phyloP scores from a whole-genome alignment of 2,113 vertebrate genomes.

The Mesembrinibis cayennensis region DNA sequence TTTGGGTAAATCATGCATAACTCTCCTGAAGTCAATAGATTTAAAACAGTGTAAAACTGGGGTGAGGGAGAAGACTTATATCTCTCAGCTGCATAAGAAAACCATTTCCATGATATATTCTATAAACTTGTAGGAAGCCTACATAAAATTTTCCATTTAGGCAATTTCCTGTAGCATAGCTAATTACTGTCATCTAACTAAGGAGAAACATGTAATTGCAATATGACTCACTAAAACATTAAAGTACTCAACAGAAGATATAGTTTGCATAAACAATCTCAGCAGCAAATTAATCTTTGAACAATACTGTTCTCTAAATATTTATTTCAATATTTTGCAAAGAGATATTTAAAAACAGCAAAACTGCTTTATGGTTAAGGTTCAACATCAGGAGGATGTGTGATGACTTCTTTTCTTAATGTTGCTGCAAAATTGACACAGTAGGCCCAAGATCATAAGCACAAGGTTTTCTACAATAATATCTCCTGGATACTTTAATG shows the following conservation, averaged over 20 bases:
- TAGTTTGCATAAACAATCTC: slow-evolving; percentile 51
- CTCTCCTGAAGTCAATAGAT: slow-evolving; percentile 3
- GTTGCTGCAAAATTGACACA: neutral
- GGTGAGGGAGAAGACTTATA: neutral
- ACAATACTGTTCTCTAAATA: slow-evolving; percentile 5
- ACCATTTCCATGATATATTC: slow-evolving; percentile 41
- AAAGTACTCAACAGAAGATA: slow-evolving; percentile 52
- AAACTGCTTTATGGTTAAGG: neutral
- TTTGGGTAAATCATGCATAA: slow-evolving; percentile 17
- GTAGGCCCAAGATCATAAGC: neutral
- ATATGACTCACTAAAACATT: slow-evolving; percentile 53
- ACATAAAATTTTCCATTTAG: slow-evolving; percentile 59
- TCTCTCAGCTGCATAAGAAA: slow-evolving; percentile 9
- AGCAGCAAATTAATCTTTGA: slow-evolving; percentile 46
- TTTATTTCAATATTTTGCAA: slow-evolving; percentile 35
- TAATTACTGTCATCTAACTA: slow-evolving; percentile 57
- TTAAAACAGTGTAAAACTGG: slow-evolving; percentile 18
- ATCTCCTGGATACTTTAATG: neutral
- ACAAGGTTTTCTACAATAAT: neutral
- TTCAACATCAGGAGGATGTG: neutral
- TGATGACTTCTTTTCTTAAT: neutral
- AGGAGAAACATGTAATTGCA: slow-evolving; percentile 51
- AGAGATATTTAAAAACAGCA: neutral
- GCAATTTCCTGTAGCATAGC: slow-evolving; percentile 48
- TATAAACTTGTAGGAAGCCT: slow-evolving; percentile 42